Base-by-base conservation (phyloP, 1,140 invertebrate species). In the Lineus longissimus region DNA sequence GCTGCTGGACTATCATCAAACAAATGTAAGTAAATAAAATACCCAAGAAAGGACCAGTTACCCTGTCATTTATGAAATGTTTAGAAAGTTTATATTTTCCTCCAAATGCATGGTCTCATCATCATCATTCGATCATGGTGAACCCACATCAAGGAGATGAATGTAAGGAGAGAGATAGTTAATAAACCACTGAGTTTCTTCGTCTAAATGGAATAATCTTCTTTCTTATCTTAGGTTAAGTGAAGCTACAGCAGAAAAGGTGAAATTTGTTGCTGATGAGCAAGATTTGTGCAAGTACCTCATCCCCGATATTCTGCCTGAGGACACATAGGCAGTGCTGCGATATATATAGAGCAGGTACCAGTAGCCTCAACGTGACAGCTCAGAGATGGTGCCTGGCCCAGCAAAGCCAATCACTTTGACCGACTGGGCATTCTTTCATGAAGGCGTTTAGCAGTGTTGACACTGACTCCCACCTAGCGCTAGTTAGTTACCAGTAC, bases 171-270 rank as follows among this genome's bases (percentile, higher is more conserved):
- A n/a, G n/a, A n/a, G n/a, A n/a, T n/a, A n/a, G n/a, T n/a, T n/a
- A n/a, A n/a, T n/a, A n/a, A n/a, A n/a, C n/a, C n/a, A n/a, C n/a
- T n/a, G n/a, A n/a, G n/a, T n/a, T n/a, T n/a, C n/a, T n/a, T n/a
- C n/a, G n/a, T n/a, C n/a, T n/a, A n/a, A n/a, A n/a, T n/a, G n/a
- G n/a, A n/a, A n/a, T n/a, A n/a, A n/a, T n/a, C n/a, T n/a, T n/a
- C n/a, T n/a, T n/a, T n/a, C n/a, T n/a, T n/a, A n/a, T n/a, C n/a
- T n/a, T n/a, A 88, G 87, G 87, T 75, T 90, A 62, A 87, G 90
- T 78, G 89, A 90, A 72, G 89, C 89, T 62, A 90, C 89, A 41
- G 85, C 88, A 45, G 86, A 86, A 33, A 90, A 90, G 82, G 88
- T 90, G 2, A 83, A 84, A 33, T 90, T 90, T 80, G 86, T 90